A percentile compares a stretch with the other conserved stretches of the same genome.
Conservation (phyloP, 2,113 vertebrate genomes). For the Collichthys lucidus region DNA sequence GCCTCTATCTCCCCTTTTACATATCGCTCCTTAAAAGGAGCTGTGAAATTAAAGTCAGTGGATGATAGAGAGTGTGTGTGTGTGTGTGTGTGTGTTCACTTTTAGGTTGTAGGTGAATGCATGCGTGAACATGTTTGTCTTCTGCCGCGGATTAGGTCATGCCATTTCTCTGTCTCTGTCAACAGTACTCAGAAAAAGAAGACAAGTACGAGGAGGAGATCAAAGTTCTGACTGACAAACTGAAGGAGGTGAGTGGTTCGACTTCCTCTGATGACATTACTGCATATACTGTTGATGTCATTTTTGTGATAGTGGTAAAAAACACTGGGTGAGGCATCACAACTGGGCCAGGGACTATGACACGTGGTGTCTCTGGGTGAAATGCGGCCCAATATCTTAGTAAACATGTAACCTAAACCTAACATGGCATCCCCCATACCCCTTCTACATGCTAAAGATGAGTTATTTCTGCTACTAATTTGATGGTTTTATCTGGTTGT, state of each 20-base stretch:
- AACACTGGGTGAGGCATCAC: neutral
- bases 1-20: neutral
- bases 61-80: neutral
- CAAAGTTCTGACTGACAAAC: conserved; percentile 97
- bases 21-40: conserved; percentile 11
- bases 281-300: neutral
- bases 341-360: neutral
- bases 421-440: neutral
- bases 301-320: neutral
- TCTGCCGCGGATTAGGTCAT: neutral
- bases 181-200: conserved; percentile 98
- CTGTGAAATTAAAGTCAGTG: neutral
- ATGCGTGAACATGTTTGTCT: neutral
- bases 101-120: neutral
- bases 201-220: conserved; percentile 99
- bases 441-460: neutral
- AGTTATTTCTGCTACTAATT: neutral
- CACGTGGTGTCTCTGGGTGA: neutral
- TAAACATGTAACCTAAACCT: too few species aligned
- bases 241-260: conserved; percentile 92
- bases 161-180: conserved; percentile 58
- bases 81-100: neutral
- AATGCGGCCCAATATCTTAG: neutral
- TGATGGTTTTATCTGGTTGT: neutral
- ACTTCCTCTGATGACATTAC: neutral